Conservation (phyloP, 2,113 vertebrate genomes). For the Lethenteron reissneri region DNA sequence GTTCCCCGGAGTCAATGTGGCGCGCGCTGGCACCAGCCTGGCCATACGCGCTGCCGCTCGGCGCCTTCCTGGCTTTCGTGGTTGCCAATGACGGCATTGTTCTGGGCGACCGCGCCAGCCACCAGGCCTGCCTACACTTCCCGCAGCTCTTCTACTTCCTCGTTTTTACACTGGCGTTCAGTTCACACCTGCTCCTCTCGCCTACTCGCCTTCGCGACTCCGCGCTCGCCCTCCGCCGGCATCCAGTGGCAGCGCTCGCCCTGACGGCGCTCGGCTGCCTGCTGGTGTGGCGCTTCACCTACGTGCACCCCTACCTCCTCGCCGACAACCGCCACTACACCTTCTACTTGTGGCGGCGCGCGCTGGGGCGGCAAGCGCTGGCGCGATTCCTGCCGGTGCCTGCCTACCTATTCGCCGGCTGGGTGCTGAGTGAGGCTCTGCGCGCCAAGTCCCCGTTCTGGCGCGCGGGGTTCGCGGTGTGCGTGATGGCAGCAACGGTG, state of each 20-base stretch:
- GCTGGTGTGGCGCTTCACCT: slow-evolving; percentile 71
- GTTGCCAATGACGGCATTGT: slow-evolving; percentile 57
- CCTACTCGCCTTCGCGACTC: slow-evolving; percentile 34
- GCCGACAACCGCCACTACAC: slow-evolving; percentile 83
- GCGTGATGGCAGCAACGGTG: slow-evolving; percentile 37
- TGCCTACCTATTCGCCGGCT: slow-evolving; percentile 52
- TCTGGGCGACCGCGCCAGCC: slow-evolving; percentile 57
- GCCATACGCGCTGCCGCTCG: slow-evolving; percentile 38
- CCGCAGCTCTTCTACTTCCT: slow-evolving; percentile 85
- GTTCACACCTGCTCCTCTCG: slow-evolving; percentile 38
- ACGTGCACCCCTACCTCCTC: slow-evolving; percentile 65
- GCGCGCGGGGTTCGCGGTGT: slow-evolving; percentile 44
- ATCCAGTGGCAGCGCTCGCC: slow-evolving; percentile 29
- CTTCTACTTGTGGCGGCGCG: slow-evolving; percentile 71
- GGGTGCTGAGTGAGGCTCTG: slow-evolving; percentile 56
- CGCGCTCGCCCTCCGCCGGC: slow-evolving; percentile 28
- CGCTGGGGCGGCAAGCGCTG: slow-evolving; percentile 51
- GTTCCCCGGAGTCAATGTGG: no score
- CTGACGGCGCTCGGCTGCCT: slow-evolving; percentile 23
- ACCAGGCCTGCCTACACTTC: slow-evolving; percentile 60
- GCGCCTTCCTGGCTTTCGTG: slow-evolving; percentile 37
- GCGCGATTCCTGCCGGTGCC: slow-evolving; percentile 54
- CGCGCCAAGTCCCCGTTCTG: slow-evolving; percentile 58
- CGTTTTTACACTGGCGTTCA: slow-evolving; percentile 53
- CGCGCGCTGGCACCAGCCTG: slow-evolving; percentile 23